Percentiles rank a stretch among this genome's conserved stretches.
phyloP scores from a whole-genome alignment of 2,113 vertebrate species.

The Cyanoliseus patagonus region DNA sequence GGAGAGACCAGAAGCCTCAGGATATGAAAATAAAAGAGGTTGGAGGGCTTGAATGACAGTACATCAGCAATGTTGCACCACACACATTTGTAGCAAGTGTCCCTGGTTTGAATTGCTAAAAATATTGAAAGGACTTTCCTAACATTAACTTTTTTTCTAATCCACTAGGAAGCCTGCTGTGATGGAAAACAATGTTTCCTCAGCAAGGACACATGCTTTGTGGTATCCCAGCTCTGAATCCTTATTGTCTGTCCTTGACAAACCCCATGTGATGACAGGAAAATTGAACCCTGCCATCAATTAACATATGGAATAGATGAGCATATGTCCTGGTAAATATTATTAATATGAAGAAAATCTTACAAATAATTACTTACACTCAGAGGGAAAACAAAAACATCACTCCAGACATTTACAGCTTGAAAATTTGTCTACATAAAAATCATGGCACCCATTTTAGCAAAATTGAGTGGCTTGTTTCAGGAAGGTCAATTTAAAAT shows the following conservation, averaged over 20 bases:
- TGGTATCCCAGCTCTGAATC: neutral
- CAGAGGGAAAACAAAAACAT: neutral
- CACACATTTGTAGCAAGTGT: neutral
- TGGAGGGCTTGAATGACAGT: neutral
- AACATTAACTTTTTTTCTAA: neutral
- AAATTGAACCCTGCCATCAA: conserved; percentile 42
- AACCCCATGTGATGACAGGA: neutral
- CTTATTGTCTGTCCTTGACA: conserved; percentile 11
- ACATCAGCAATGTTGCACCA: neutral
- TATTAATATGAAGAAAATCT: neutral
- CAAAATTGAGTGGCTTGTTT: neutral
- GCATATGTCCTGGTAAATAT: neutral
- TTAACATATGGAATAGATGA: conserved; percentile 10
- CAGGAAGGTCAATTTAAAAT: neutral
- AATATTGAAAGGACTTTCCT: neutral
- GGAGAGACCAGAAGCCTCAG: neutral
- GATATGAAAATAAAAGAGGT: neutral
- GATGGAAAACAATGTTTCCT: neutral
- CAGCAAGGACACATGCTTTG: neutral
- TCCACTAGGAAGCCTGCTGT: neutral
- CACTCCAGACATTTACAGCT: neutral
- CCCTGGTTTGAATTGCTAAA: neutral
- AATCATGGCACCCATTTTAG: neutral
- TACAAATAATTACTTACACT: neutral
- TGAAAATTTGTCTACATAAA: neutral